phyloP scores from a whole-genome alignment of 2,888 invertebrate species.

The Acleris sparsana region DNA sequence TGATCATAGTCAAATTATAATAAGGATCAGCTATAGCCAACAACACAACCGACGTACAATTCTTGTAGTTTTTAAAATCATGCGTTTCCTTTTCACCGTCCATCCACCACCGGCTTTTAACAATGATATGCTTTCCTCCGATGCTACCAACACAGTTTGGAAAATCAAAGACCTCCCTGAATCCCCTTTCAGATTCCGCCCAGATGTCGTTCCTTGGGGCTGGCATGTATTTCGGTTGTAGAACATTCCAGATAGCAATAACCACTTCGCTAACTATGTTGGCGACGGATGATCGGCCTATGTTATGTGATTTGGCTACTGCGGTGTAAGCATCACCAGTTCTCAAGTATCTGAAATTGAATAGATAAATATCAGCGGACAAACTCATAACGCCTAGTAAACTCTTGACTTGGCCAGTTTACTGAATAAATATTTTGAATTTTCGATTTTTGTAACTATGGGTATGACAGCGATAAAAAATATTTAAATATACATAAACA shows the following conservation, averaged over 20 bases:
- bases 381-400: too few species aligned
- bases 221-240: conserved; percentile 20
- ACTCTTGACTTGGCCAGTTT: too few species aligned
- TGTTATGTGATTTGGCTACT: neutral
- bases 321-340: conserved; percentile 4
- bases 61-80: neutral
- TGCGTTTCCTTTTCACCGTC: neutral
- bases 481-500: too few species aligned
- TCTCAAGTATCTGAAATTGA: conserved; percentile 16
- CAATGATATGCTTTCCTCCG: conserved; percentile 6
- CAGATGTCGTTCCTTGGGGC: conserved; percentile 2
- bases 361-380: neutral
- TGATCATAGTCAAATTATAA: conserved; percentile 6
- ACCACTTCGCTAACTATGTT: conserved; percentile 8
- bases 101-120: neutral
- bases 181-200: conserved; percentile 5
- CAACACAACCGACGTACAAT: neutral
- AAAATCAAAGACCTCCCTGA: neutral
- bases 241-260: conserved; percentile 14
- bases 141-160: conserved; percentile 26
- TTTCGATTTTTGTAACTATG: too few species aligned
- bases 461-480: too few species aligned
- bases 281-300: conserved; percentile 3
- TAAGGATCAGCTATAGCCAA: conserved; percentile 15
- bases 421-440: too few species aligned